Conservation (phyloP, 2,888 invertebrate species). For the Leucania comma region DNA sequence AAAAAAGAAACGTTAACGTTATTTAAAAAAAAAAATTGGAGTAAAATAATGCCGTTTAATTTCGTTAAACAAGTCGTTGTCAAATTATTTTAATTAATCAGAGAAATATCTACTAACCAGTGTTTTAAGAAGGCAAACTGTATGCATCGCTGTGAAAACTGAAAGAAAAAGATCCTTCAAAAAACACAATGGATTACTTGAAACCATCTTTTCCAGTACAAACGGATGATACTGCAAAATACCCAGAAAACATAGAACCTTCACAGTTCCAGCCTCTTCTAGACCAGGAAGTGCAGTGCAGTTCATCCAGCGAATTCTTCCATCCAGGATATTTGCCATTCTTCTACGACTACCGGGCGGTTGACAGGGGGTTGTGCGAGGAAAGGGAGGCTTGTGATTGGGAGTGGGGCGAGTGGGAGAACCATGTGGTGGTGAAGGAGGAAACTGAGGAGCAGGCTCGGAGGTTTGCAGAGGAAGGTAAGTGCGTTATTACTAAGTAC, state of each 20-base stretch:
- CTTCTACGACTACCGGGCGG: constrained; percentile 76
- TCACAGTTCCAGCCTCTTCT: constrained; percentile 50
- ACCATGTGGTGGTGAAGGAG: constrained; percentile 76
- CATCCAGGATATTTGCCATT: constrained; percentile 76
- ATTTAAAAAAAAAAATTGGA: no score
- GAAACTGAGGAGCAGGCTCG: constrained; percentile 71
- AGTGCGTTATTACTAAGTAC: constrained; percentile 21
- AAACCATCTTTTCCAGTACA: constrained; percentile 72
- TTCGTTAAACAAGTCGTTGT: no score
- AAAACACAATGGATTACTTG: constrained; percentile 76
- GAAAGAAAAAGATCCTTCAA: no score
- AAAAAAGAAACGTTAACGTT: no score
- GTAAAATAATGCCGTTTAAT: no score
- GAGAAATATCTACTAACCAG: no score
- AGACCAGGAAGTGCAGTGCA: constrained; percentile 52
- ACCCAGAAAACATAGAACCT: constrained; percentile 51
- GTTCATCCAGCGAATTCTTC: constrained; percentile 62
- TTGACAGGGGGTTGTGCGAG: constrained; percentile 64
- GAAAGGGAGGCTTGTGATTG: constrained; percentile 58
- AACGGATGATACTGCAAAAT: constrained; percentile 59
- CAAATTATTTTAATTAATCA: no score
- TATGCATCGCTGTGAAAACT: not conserved
- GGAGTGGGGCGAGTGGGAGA: constrained; percentile 75
- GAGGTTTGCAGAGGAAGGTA: constrained; percentile 79
- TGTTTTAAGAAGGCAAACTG: no score